Evolutionary conservation across 2,113 vertebrate genomes (phyloP).

Genomic region (Gambusia affinis): DNA sequence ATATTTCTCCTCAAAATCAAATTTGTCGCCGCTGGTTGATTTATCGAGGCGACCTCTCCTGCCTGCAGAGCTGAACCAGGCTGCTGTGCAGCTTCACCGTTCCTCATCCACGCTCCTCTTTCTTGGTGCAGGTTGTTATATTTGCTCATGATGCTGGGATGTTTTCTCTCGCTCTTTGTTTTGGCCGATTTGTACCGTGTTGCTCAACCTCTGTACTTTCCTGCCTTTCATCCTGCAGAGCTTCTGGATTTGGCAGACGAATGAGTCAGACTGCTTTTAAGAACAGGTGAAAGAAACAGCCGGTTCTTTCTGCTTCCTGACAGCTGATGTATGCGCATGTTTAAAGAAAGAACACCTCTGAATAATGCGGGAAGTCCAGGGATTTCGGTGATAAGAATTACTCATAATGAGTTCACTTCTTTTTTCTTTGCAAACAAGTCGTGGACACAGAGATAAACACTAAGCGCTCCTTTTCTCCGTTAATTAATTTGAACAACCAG

Average conservation of each 20-base stretch:
- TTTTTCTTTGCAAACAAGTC: neutral
- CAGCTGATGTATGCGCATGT: conserved; percentile 8
- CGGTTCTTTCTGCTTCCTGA: conserved; percentile 19
- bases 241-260: conserved; percentile 11
- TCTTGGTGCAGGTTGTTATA: neutral
- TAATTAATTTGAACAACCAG: conserved; percentile 43
- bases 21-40: conserved; percentile 57
- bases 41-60: conserved; percentile 31
- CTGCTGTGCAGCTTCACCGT: conserved; percentile 7
- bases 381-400: conserved; percentile 10
- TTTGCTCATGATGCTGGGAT: neutral
- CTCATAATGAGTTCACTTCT: conserved; percentile 15
- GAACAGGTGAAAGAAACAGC: neutral
- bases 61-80: conserved; percentile 37
- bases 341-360: conserved; percentile 12
- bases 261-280: conserved; percentile 20
- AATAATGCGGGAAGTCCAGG: conserved; percentile 16
- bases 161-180: neutral
- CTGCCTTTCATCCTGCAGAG: neutral
- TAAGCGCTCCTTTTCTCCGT: conserved; percentile 21
- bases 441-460: conserved; percentile 23
- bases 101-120: conserved; percentile 5
- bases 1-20: conserved; percentile 64
- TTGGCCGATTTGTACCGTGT: neutral
- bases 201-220: conserved; percentile 21